Evolutionary conservation across 1,140 invertebrate genomes (phyloP).

Genomic region (Frieseomelitta varia): DNA sequence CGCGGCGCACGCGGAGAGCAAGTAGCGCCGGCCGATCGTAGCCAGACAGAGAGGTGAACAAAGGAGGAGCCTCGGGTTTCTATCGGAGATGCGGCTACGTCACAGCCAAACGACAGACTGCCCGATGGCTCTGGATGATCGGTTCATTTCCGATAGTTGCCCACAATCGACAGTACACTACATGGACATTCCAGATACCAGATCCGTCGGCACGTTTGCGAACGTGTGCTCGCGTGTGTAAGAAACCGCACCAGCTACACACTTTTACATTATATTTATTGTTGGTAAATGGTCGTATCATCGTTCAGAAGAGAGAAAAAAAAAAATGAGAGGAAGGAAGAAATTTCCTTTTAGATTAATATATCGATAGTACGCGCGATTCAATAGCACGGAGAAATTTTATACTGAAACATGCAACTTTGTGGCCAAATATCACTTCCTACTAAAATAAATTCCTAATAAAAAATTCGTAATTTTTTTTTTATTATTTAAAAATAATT

Average conservation of each 20-base stretch:
- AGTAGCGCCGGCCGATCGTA: not conserved
- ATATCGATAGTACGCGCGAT: too few relatives aligned
- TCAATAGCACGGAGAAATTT: too few relatives aligned
- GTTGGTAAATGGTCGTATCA: not conserved
- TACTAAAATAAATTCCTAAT: too few relatives aligned
- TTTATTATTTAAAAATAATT: too few relatives aligned
- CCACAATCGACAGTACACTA: slow-evolving; percentile 61
- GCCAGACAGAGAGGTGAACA: not conserved
- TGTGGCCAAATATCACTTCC: too few relatives aligned
- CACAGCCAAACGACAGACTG: slow-evolving; percentile 48
- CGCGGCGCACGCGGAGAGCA: not conserved
- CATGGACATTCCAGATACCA: slow-evolving; percentile 53
- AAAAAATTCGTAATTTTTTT: too few relatives aligned
- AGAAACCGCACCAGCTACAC: not conserved
- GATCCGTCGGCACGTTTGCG: slow-evolving; percentile 49
- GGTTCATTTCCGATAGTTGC: slow-evolving; percentile 69
- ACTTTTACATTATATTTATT: not conserved
- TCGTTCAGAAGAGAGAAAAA: too few relatives aligned
- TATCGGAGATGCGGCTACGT: slow-evolving; percentile 47
- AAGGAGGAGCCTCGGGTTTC: slow-evolving; percentile 39
- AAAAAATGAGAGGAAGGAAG: too few relatives aligned
- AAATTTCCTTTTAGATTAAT: too few relatives aligned
- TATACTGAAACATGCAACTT: too few relatives aligned
- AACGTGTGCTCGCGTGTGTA: slow-evolving; percentile 34
- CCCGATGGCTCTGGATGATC: slow-evolving; percentile 54